A percentile compares a stretch with the other conserved stretches of the same genome.
Conservation (phyloP, 2,113 vertebrate species). For the Lota lota region DNA sequence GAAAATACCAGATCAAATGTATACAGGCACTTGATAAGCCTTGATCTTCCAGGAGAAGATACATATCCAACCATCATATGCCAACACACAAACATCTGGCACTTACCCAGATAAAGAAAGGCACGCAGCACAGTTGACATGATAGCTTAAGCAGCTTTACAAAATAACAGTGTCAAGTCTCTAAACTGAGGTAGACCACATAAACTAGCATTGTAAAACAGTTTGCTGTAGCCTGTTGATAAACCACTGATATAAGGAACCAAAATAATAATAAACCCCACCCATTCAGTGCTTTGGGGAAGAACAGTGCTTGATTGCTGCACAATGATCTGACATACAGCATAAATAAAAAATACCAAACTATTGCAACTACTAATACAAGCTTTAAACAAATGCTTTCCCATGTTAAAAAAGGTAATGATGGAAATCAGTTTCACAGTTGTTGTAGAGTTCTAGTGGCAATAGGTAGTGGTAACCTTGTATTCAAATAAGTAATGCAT, state of each 20-base stretch:
- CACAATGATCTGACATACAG: conserved; percentile 17
- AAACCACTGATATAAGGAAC: conserved; percentile 31
- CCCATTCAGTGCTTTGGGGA: conserved; percentile 37
- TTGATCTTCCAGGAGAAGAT: neutral
- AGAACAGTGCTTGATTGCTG: conserved; percentile 23
- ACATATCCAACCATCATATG: neutral
- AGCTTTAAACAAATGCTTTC: neutral
- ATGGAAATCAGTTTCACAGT: conserved; percentile 10
- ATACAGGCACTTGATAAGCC: neutral
- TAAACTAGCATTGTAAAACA: conserved; percentile 20
- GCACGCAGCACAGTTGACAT: conserved; percentile 13
- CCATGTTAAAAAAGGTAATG: conserved; percentile 14
- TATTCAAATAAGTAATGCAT: neutral
- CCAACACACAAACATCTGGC: neutral
- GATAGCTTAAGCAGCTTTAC: conserved; percentile 38
- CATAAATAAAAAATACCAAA: conserved; percentile 20
- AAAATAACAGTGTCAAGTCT: conserved; percentile 28
- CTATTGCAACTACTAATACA: conserved; percentile 2
- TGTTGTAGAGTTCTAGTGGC: too few relatives aligned
- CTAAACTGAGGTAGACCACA: conserved; percentile 53
- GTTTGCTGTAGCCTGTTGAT: conserved; percentile 25
- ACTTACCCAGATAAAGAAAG: neutral
- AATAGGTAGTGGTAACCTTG: conserved; percentile 14
- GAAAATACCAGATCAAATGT: too few relatives aligned
- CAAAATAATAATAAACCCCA: conserved; percentile 22